Percentiles rank a stretch among this genome's conserved stretches.
Conservation (phyloP, 2,888 invertebrate species). For the Erannis defoliaria region DNA sequence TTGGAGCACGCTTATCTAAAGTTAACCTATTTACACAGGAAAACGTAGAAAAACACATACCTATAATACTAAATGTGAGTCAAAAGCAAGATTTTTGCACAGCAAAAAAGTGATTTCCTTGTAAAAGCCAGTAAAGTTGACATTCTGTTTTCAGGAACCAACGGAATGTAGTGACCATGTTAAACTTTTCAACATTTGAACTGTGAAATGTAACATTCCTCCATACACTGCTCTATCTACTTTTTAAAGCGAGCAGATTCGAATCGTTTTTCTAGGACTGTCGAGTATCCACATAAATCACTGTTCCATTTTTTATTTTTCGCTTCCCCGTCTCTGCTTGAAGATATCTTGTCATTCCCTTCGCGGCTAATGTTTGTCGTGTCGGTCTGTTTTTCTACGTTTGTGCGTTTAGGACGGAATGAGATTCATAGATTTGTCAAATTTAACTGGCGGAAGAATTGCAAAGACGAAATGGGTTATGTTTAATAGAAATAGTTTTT, state of each 20-base stretch:
- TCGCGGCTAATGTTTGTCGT: slow-evolving; percentile 22
- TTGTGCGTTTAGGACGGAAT: background rate
- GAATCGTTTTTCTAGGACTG: background rate
- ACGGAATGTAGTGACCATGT: too few relatives aligned
- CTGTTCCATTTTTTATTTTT: slow-evolving; percentile 20
- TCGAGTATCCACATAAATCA: slow-evolving; percentile 17
- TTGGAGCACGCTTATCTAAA: too few relatives aligned
- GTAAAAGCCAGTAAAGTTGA: too few relatives aligned
- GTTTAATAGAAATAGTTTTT: too few relatives aligned
- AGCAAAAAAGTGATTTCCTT: too few relatives aligned
- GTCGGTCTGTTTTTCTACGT: slow-evolving; percentile 9
- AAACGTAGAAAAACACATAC: too few relatives aligned
- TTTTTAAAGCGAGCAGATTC: background rate
- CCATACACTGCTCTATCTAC: background rate
- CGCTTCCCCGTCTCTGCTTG: slow-evolving; percentile 1
- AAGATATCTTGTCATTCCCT: slow-evolving; percentile 27
- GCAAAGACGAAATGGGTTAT: background rate
- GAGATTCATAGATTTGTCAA: background rate
- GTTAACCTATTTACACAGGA: too few relatives aligned
- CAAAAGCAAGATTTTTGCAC: too few relatives aligned
- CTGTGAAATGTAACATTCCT: background rate
- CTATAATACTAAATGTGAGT: too few relatives aligned
- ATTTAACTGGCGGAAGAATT: background rate
- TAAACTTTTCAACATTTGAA: too few relatives aligned
- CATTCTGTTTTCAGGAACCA: too few relatives aligned